Conservation (phyloP, 2,113 vertebrate species). For the Brienomyrus brachyistius region DNA sequence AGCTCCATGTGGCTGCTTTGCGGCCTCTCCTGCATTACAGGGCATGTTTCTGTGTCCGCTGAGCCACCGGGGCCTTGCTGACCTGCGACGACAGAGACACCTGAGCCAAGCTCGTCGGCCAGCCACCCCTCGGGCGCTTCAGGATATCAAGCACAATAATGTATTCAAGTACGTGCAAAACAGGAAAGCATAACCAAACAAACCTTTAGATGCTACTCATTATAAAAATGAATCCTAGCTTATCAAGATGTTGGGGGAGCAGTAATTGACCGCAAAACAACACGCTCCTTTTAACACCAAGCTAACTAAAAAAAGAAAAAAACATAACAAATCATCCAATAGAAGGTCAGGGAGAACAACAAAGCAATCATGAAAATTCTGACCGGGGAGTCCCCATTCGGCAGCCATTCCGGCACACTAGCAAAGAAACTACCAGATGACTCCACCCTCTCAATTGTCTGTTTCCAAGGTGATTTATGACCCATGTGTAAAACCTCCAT, state of each 20-base stretch:
- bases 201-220: not conserved
- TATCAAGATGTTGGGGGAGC: not conserved
- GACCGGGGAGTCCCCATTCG: not conserved
- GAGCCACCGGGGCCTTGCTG: not conserved
- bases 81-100: not conserved
- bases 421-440: not conserved
- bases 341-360: not conserved
- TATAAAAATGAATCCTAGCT: not conserved
- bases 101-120: not conserved
- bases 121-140: not conserved
- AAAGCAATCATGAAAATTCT: not conserved
- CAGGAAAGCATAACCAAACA: not conserved
- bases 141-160: not conserved
- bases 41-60: not conserved
- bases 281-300: not conserved
- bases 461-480: not conserved
- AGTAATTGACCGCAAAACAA: not conserved
- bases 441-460: not conserved
- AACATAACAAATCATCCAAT: not conserved
- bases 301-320: not conserved
- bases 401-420: not conserved
- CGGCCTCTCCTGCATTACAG: not conserved
- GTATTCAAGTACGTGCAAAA: not conserved
- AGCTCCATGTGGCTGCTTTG: not conserved
- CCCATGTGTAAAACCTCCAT: not conserved